Percentiles rank a stretch among this genome's conserved stretches.
Evolutionary conservation across 2,888 invertebrate genomes (phyloP).

Genomic region (Sisyra nigra): DNA sequence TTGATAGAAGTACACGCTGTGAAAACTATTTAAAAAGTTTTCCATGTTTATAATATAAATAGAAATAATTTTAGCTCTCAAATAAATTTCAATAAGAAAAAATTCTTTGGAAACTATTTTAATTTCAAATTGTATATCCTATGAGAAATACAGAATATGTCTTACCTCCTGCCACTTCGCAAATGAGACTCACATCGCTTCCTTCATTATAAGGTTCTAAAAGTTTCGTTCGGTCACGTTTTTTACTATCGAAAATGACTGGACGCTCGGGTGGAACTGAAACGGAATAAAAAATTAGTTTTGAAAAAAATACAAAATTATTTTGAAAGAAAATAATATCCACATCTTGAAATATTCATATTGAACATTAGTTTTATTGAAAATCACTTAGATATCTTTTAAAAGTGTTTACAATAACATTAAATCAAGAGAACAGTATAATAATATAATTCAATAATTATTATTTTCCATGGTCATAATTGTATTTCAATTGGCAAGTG

Average conservation of each 20-base stretch:
- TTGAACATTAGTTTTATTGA: too few species aligned
- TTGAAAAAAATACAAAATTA: too few species aligned
- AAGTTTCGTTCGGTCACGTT: slow-evolving; percentile 55
- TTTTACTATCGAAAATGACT: slow-evolving; percentile 63
- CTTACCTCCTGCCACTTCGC: slow-evolving; percentile 71
- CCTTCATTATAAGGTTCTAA: slow-evolving; percentile 79
- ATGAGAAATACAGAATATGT: slow-evolving; percentile 10
- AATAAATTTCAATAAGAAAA: neutral
- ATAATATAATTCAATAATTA: too few species aligned
- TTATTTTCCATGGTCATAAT: too few species aligned
- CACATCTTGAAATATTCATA: too few species aligned
- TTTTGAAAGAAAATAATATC: too few species aligned
- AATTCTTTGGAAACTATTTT: neutral
- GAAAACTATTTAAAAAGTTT: neutral
- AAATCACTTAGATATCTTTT: too few species aligned
- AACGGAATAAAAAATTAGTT: slow-evolving; percentile 21
- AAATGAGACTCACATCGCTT: slow-evolving; percentile 61
- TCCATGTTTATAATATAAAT: neutral
- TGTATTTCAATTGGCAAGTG: too few species aligned
- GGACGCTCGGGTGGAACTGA: slow-evolving; percentile 71
- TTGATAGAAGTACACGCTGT: too few species aligned
- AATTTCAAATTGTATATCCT: neutral
- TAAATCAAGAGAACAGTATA: too few species aligned
- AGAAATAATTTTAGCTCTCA: neutral
- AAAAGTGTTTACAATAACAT: too few species aligned